A percentile compares a stretch with the other conserved stretches of the same genome.
Conservation (phyloP, 2,113 vertebrate genomes). For the Aramus guarauna region DNA sequence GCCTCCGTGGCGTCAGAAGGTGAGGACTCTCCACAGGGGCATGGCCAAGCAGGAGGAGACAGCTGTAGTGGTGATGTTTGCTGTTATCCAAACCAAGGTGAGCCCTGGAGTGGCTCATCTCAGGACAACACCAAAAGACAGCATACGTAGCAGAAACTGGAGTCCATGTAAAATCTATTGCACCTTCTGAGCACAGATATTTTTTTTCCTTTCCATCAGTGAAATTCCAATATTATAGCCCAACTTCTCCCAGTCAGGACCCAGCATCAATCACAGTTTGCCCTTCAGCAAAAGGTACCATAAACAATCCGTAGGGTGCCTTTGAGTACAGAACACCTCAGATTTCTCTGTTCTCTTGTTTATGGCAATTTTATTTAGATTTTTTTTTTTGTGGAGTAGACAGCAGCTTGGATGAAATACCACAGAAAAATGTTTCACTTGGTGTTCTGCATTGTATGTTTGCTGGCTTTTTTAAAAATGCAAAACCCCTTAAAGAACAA, state of each 20-base stretch:
- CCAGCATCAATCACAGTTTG: neutral
- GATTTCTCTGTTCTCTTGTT: neutral
- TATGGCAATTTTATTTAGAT: neutral
- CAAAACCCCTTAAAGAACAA: neutral
- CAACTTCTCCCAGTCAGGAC: neutral
- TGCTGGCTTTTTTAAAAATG: neutral
- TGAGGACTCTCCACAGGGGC: neutral
- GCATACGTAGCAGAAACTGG: neutral
- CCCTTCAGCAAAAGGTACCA: neutral
- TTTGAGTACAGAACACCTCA: neutral
- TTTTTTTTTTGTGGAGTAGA: neutral
- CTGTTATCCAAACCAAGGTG: neutral
- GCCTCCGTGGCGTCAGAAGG: fast-evolving
- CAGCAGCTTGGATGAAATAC: neutral
- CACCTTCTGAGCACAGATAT: neutral
- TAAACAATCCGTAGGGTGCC: neutral
- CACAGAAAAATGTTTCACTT: neutral
- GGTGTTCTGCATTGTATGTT: neutral
- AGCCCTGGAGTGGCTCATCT: neutral
- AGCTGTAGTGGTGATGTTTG: neutral
- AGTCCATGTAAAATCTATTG: neutral
- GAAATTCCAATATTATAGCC: neutral
- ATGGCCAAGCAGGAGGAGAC: neutral
- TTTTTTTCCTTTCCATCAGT: neutral
- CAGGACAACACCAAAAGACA: neutral